Conservation (phyloP, 2,888 invertebrate genomes). For the Drosophila hamatofila region DNA sequence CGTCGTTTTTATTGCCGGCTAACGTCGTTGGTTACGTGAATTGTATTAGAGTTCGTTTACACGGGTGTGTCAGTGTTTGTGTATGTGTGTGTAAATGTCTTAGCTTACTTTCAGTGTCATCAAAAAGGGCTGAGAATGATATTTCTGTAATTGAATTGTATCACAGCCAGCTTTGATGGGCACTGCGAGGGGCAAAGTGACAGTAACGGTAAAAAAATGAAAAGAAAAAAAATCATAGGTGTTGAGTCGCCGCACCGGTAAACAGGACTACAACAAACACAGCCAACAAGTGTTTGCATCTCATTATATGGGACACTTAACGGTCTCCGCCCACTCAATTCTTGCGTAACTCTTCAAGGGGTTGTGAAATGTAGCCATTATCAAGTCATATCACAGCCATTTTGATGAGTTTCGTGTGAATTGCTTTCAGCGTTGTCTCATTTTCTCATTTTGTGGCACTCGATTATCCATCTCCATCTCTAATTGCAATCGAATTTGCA, state of each 20-base stretch:
- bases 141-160: slow-evolving; percentile 82
- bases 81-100: slow-evolving; percentile 26
- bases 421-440: slow-evolving; percentile 20
- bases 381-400: slow-evolving; percentile 85
- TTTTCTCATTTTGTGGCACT: background rate
- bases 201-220: background rate
- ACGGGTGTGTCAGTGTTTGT: slow-evolving; percentile 23
- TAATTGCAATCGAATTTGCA: background rate
- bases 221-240: background rate
- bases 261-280: slow-evolving; percentile 25
- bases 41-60: slow-evolving; percentile 52
- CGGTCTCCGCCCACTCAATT: slow-evolving; percentile 43
- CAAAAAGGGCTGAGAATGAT: slow-evolving; percentile 85
- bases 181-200: slow-evolving; percentile 80
- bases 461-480: background rate
- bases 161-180: slow-evolving; percentile 86
- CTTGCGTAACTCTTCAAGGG: slow-evolving; percentile 85
- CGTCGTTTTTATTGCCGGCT: slow-evolving; percentile 58
- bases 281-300: slow-evolving; percentile 65
- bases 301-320: slow-evolving; percentile 23
- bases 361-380: slow-evolving; percentile 84
- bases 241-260: slow-evolving; percentile 2
- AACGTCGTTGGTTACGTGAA: slow-evolving; percentile 64
- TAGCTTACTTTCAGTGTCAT: slow-evolving; percentile 83
- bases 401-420: slow-evolving; percentile 84